Evolutionary conservation across 2,797 vertebrate species (phyloP).

Genomic region (Halcyon chelicuti): DNA sequence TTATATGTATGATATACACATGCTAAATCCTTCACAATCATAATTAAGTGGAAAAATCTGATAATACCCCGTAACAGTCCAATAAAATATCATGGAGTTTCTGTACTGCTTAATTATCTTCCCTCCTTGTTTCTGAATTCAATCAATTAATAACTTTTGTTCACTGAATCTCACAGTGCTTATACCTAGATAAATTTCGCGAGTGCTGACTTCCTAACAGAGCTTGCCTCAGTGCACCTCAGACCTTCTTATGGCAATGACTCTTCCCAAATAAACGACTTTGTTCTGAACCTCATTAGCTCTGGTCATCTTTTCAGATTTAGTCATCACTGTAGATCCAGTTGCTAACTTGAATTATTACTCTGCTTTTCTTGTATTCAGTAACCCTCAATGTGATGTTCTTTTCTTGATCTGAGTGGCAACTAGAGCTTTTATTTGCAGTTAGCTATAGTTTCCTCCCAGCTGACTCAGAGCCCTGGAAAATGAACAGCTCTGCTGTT

Average conservation of each 20-base stretch:
- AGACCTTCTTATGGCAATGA: background rate
- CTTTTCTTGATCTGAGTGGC: background rate
- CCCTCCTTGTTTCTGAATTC: background rate
- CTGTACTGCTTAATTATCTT: background rate
- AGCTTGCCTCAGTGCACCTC: background rate
- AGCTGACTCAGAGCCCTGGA: accelerated
- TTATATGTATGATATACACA: background rate
- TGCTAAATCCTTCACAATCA: background rate
- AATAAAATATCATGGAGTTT: background rate
- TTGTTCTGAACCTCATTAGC: background rate
- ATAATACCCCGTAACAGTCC: background rate
- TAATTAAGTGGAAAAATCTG: background rate
- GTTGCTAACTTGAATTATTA: background rate
- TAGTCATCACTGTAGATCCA: background rate
- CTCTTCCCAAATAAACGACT: background rate
- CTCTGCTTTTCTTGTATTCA: background rate
- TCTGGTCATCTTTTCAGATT: background rate
- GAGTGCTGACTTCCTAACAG: background rate
- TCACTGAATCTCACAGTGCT: background rate
- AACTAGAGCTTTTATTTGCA: background rate
- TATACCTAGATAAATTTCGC: background rate
- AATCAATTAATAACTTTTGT: background rate
- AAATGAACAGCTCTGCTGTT: background rate
- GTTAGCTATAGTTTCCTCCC: background rate
- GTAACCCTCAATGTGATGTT: background rate